phyloP scores from a whole-genome alignment of 2,888 invertebrate species.

The Euzetes globulus region DNA sequence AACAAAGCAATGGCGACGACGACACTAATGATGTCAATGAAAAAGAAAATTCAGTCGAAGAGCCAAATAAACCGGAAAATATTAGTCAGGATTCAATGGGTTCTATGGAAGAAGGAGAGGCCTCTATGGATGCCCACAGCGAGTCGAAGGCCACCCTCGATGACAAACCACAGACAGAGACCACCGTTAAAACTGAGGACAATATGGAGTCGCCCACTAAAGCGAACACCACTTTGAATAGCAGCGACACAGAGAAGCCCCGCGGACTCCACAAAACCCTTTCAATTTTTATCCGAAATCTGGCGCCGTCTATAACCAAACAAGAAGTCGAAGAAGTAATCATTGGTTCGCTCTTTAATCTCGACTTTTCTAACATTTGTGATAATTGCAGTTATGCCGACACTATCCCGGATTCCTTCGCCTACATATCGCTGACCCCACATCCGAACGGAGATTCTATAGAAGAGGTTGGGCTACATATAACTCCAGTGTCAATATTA shows the following conservation, averaged over 20 bases:
- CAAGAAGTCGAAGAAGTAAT: slow-evolving; percentile 88
- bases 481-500: slow-evolving; percentile 90
- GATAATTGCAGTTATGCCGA: slow-evolving; percentile 62
- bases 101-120: slow-evolving; percentile 37
- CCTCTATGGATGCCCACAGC: slow-evolving; percentile 22
- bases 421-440: slow-evolving; percentile 92
- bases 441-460: slow-evolving; percentile 91
- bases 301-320: slow-evolving; percentile 91
- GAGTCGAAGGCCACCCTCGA: slow-evolving; percentile 25
- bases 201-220: background rate
- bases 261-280: slow-evolving; percentile 80
- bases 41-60: slow-evolving; percentile 43
- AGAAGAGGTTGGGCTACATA: slow-evolving; percentile 98
- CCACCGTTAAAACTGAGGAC: background rate
- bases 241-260: slow-evolving; percentile 43
- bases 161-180: background rate
- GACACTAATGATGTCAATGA: slow-evolving; percentile 44
- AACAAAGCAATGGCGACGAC: slow-evolving; percentile 41
- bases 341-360: slow-evolving; percentile 42
- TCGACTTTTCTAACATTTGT: slow-evolving; percentile 4
- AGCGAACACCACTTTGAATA: background rate
- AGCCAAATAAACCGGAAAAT: slow-evolving; percentile 33
- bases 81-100: slow-evolving; percentile 31
- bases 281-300: slow-evolving; percentile 90
- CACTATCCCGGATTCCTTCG: slow-evolving; percentile 87